Base-by-base conservation (phyloP, 2,888 invertebrate species). In the Psylliodes chrysocephalus region DNA sequence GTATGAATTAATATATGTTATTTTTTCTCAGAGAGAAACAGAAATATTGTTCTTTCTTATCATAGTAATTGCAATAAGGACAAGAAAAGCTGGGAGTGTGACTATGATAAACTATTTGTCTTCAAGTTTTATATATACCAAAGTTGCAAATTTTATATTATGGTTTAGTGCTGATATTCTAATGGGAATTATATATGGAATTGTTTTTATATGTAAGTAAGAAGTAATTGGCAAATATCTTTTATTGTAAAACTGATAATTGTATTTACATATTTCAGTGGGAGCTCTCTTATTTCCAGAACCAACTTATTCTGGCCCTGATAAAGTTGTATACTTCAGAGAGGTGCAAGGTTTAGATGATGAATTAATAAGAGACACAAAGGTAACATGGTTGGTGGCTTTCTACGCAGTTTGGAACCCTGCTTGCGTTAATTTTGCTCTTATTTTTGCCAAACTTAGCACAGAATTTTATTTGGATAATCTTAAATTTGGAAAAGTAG, bases 371-470 rank as follows among this genome's bases (percentile, higher is more conserved):
- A 85, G 88, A 3, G 91, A 95, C 74, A 91, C 89, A 72, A 74
- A 77, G 61, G 49, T 70, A 22, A 68, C 86, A 0, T 98, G 97
- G 97, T 73, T 98, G 0, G 86, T 98, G 0, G 91, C 95, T 65
- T 93, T 98, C 81, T 98, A 96, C 78, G 94, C 98, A 0, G 94
- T 95, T 0, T 99, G 99, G 99, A 97, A 96, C 79, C 97, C 98
- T 1, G 90, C 93, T 1, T 98, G 98, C 78, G 94, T 95, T 0
- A 94, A 91, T 79, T 95, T 98, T 77, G 95, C 98, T 0, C 94
- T 96, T 0, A 87, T 93, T 25, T 97, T 94, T 78, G 90, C 96
- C 0, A 91, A 95, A 77, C 83, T 97, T 0, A 96, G 96, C 0
- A 88, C 90, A 0, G 90, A 91, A 82, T 96, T 75, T 69, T 60